Conservation (phyloP, 2,113 vertebrate species). For the Syngnathus floridae region DNA sequence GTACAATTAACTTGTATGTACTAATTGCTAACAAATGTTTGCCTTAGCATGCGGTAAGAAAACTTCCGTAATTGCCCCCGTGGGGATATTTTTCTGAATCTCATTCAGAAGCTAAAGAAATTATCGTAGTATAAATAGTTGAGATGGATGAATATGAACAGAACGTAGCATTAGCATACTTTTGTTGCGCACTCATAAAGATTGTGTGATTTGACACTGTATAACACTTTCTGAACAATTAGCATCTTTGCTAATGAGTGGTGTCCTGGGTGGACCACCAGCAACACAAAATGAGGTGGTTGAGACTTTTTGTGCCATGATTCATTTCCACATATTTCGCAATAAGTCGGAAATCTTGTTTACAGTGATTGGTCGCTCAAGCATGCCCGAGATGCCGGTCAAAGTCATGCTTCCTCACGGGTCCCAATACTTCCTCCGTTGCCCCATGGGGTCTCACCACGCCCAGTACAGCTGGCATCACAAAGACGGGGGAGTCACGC, state of each 20-base stretch:
- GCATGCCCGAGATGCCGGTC: not conserved
- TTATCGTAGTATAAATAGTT: too few relatives aligned
- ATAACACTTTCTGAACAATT: too few relatives aligned
- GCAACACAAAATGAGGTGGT: not conserved
- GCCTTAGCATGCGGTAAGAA: too few relatives aligned
- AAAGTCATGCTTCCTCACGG: fast-evolving
- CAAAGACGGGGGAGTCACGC: fast-evolving
- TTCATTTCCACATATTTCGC: not conserved
- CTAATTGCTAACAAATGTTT: too few relatives aligned
- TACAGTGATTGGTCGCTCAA: not conserved
- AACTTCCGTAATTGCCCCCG: too few relatives aligned
- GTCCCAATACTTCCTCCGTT: conserved; percentile 44
- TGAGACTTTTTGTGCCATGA: not conserved
- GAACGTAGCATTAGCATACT: not conserved
- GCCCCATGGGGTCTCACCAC: conserved; percentile 47
- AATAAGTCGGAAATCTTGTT: not conserved
- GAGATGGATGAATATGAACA: not conserved
- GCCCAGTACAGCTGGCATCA: conserved; percentile 57
- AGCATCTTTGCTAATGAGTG: not conserved
- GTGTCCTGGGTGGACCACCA: not conserved
- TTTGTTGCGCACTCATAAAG: not conserved
- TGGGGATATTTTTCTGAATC: too few relatives aligned
- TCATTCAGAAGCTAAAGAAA: too few relatives aligned
- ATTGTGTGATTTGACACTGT: too few relatives aligned
- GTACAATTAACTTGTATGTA: too few relatives aligned